Conservation (phyloP, 2,888 invertebrate species). For the Adela reaumurella region DNA sequence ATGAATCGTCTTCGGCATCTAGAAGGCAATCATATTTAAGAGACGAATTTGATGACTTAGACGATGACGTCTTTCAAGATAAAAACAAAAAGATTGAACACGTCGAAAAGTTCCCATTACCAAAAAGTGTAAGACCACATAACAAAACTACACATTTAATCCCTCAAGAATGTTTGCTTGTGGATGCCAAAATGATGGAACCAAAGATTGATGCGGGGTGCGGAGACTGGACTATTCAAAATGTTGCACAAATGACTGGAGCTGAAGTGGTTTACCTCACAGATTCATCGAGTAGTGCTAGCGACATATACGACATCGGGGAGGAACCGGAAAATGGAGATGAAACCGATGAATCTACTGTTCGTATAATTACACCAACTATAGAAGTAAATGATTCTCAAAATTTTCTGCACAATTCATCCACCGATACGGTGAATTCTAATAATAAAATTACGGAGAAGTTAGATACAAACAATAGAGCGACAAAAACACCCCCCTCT, state of each 20-base stretch:
- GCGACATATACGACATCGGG: conserved; percentile 53
- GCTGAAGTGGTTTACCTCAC: conserved; percentile 69
- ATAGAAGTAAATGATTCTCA: conserved; percentile 49
- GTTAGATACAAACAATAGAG: conserved; percentile 4
- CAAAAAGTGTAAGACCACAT: conserved; percentile 16
- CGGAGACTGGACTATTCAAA: conserved; percentile 50
- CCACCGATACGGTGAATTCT: conserved; percentile 8
- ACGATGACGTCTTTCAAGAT: conserved; percentile 47
- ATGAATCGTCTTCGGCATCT: conserved; percentile 60
- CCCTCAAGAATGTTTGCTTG: conserved; percentile 51
- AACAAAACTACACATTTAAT: conserved; percentile 29
- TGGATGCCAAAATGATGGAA: conserved; percentile 61
- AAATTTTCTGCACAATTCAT: conserved; percentile 26
- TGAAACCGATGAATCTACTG: conserved; percentile 42
- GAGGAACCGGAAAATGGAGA: conserved; percentile 43
- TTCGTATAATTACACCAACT: conserved; percentile 47
- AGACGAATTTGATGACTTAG: conserved; percentile 43
- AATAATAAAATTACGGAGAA: neutral
- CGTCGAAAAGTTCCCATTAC: conserved; percentile 10
- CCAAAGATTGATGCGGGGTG: conserved; percentile 55
- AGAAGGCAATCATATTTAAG: conserved; percentile 50
- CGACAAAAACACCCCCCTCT: conserved; percentile 5
- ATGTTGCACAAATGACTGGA: conserved; percentile 50
- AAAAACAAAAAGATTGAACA: conserved; percentile 21
- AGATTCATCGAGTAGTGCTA: conserved; percentile 62